Evolutionary conservation across 2,888 invertebrate species (phyloP).

Genomic region (Hirtodrosophila duncani): DNA sequence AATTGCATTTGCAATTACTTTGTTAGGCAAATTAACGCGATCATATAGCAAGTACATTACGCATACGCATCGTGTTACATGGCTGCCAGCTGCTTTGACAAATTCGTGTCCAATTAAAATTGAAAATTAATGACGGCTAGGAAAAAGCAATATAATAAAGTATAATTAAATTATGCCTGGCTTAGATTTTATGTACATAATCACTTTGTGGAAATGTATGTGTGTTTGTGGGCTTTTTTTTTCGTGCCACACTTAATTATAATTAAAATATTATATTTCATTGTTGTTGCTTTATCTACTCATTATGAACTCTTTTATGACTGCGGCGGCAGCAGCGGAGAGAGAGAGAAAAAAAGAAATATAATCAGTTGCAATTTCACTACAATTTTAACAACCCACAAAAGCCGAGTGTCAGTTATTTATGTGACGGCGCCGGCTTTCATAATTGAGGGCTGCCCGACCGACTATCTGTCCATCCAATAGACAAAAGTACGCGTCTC

Average conservation of each 20-base stretch:
- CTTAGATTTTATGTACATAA: neutral
- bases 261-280: constrained; percentile 46
- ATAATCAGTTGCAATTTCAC: constrained; percentile 65
- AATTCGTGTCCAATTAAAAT: constrained; percentile 18
- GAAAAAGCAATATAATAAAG: constrained; percentile 19
- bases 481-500: neutral
- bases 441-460: constrained; percentile 42
- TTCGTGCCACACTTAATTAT: constrained; percentile 53
- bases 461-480: too few relatives aligned
- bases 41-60: constrained; percentile 12
- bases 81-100: too few relatives aligned
- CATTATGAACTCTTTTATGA: constrained; percentile 42
- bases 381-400: constrained; percentile 54
- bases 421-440: constrained; percentile 35
- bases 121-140: constrained; percentile 35
- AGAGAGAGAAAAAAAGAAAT: constrained; percentile 6
- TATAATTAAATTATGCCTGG: constrained; percentile 2
- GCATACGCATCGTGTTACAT: constrained; percentile 38
- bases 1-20: too few relatives aligned
- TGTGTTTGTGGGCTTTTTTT: constrained; percentile 28
- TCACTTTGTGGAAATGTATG: constrained; percentile 29
- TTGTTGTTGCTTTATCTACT: constrained; percentile 5
- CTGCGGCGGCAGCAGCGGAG: constrained; percentile 12
- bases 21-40: too few relatives aligned
- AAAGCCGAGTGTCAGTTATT: constrained; percentile 59